Evolutionary conservation across 2,888 invertebrate genomes (phyloP).

Genomic region (Eupithecia vulgata): DNA sequence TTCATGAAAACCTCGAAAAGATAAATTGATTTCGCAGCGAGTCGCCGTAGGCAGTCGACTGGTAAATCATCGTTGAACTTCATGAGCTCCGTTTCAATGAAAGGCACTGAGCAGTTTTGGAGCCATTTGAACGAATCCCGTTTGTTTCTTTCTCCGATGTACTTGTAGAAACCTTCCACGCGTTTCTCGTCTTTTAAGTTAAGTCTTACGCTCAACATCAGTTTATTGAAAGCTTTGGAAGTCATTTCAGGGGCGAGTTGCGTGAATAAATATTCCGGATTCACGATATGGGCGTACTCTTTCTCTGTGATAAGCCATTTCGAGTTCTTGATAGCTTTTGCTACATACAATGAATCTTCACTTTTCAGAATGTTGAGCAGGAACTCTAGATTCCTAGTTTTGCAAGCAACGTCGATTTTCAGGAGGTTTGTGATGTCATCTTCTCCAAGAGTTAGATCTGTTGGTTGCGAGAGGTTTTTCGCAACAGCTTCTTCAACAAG

Average conservation of each 20-base stretch:
- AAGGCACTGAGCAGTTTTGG: slow-evolving; percentile 61
- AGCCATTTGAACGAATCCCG: slow-evolving; percentile 64
- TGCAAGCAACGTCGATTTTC: slow-evolving; percentile 61
- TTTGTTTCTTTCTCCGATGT: slow-evolving; percentile 50
- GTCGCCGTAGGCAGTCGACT: slow-evolving; percentile 51
- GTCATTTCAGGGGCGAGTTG: slow-evolving; percentile 65
- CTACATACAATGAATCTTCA: slow-evolving; percentile 64
- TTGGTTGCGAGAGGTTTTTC: slow-evolving; percentile 10
- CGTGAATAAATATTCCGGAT: slow-evolving; percentile 62
- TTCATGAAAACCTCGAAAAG: slow-evolving; percentile 50
- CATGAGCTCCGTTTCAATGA: slow-evolving; percentile 56
- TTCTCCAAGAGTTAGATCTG: slow-evolving; percentile 29
- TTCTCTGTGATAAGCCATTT: slow-evolving; percentile 66
- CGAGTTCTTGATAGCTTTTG: slow-evolving; percentile 64
- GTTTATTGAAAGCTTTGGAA: slow-evolving; percentile 61
- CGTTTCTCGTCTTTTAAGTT: slow-evolving; percentile 62
- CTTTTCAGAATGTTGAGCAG: slow-evolving; percentile 57
- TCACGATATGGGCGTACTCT: slow-evolving; percentile 64
- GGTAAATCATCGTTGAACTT: slow-evolving; percentile 46
- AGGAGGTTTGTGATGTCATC: slow-evolving; percentile 57
- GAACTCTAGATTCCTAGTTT: slow-evolving; percentile 54
- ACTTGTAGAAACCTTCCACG: slow-evolving; percentile 66
- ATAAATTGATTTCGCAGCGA: slow-evolving; percentile 58
- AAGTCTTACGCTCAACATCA: slow-evolving; percentile 63
- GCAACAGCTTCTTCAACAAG: slow-evolving; percentile 43